Percentiles rank a stretch among this genome's conserved stretches.
phyloP scores from a whole-genome alignment of 2,113 vertebrate species.

The Thinocorus orbignyianus region DNA sequence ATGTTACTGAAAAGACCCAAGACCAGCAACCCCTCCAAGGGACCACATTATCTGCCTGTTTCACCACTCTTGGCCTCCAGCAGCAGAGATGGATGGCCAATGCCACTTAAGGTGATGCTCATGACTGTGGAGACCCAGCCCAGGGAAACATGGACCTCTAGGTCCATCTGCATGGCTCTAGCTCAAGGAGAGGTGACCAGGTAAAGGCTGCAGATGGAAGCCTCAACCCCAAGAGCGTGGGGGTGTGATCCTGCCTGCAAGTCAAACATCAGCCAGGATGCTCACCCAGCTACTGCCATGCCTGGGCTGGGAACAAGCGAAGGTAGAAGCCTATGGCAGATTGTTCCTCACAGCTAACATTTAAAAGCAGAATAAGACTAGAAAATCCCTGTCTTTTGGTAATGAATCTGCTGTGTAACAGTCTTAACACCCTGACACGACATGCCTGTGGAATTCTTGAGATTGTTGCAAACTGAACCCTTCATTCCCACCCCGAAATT shows the following conservation, averaged over 20 bases:
- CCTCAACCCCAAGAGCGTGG: not conserved
- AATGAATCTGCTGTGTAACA: not conserved
- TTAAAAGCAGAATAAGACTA: not conserved
- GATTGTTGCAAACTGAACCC: not conserved
- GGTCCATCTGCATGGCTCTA: not conserved
- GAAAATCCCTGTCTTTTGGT: not conserved
- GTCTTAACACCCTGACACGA: not conserved
- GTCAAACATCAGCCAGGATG: not conserved
- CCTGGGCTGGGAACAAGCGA: not conserved
- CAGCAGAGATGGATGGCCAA: fast-evolving
- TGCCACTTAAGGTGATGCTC: not conserved
- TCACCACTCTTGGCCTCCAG: not conserved
- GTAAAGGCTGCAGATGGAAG: not conserved
- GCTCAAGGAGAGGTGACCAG: not conserved
- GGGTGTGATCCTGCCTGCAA: not conserved
- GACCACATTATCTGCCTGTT: fast-evolving
- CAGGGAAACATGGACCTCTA: not conserved
- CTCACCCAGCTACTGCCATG: not conserved
- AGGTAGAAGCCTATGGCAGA: not conserved
- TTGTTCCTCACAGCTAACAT: not conserved
- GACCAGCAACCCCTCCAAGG: not conserved
- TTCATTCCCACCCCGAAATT: slow-evolving; percentile 7
- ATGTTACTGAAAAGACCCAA: not conserved
- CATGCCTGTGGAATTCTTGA: not conserved
- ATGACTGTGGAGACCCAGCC: not conserved